Base-by-base conservation (phyloP, 2,113 vertebrate genomes). In the Alosa alosa region DNA sequence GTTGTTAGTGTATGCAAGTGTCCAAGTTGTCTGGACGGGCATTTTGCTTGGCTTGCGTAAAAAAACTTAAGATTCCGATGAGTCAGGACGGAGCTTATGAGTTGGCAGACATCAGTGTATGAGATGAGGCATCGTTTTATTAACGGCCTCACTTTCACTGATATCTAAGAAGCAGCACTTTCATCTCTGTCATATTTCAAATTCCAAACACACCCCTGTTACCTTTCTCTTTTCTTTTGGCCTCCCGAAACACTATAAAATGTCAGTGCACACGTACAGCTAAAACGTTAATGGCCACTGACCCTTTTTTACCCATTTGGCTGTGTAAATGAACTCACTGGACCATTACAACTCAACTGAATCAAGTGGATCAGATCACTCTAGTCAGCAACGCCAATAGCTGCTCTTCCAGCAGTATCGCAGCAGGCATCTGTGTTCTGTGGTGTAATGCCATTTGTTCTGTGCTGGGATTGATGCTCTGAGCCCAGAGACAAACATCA, bases 41-140 rank as follows among this genome's bases (percentile, higher is more conserved):
- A 17, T 78, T 78, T 78, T 85, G 64, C 81, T 87, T 50, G 85
- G 60, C 78, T 68, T 83, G 81, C 78, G 83, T 44, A 45, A 2
- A 41, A 46, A 52, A 46, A 84, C 88, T 83, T 86, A 41, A 41
- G 31, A 78, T 41, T 78, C 11, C 5, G 72, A 78, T 86, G 84
- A 82, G 82, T 46, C 18, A 84, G 81, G 72, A 39, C 3, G 31
- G 3, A 3, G 3, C 72, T 78, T 78, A 78, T 39, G 31, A 15
- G 72, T 39, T 78, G 72, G 72, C 72, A 36, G 36, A 15, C 36
- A 78, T 31, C 72, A 78, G 36, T 17, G 36, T 2, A 78, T 36
- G 36, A 78, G 72, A 78, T 5, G 31, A 78, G 72, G 3, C 31
- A 39, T 15, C 31, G 10, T 36, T 78, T 78, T 78, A 78, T 39